Conservation (phyloP, 1,140 invertebrate genomes). For the Lepidurus packardi region DNA sequence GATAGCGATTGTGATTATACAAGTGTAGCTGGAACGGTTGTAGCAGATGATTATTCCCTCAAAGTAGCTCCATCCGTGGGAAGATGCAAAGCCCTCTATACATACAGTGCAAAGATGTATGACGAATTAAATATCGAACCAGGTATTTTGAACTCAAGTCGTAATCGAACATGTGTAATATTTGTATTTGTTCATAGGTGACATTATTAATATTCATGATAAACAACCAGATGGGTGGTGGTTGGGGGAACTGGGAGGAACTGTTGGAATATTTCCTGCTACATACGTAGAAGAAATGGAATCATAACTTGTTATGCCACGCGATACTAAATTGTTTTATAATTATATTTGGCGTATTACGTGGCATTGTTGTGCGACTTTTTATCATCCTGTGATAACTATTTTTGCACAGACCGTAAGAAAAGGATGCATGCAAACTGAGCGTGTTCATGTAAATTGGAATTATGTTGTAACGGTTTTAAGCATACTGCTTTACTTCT, state of each 20-base stretch:
- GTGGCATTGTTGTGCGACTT: neutral
- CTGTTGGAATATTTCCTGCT: slow-evolving; percentile 83
- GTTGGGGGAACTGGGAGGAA: slow-evolving; percentile 79
- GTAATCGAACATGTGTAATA: slow-evolving; percentile 18
- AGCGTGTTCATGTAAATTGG: neutral
- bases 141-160: slow-evolving; percentile 48
- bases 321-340: neutral
- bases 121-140: slow-evolving; percentile 78
- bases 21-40: slow-evolving; percentile 37
- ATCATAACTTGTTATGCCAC: neutral
- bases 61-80: slow-evolving; percentile 48
- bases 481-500: too few species aligned
- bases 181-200: slow-evolving; percentile 53
- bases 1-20: slow-evolving; percentile 48
- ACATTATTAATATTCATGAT: slow-evolving; percentile 79
- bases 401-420: neutral
- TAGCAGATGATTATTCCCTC: slow-evolving; percentile 47
- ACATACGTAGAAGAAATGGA: slow-evolving; percentile 74
- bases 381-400: slow-evolving; percentile 13
- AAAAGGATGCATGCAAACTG: neutral
- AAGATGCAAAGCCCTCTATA: slow-evolving; percentile 75
- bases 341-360: neutral
- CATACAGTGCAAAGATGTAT: slow-evolving; percentile 77
- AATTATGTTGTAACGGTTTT: neutral
- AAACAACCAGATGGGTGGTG: slow-evolving; percentile 94